A percentile compares a stretch with the other conserved stretches of the same genome.
These are phyloP conservation scores for Microplitis demolitor DNA, from an alignment of 1,140 invertebrate genomes.

Conservation along the genomic window DNA sequence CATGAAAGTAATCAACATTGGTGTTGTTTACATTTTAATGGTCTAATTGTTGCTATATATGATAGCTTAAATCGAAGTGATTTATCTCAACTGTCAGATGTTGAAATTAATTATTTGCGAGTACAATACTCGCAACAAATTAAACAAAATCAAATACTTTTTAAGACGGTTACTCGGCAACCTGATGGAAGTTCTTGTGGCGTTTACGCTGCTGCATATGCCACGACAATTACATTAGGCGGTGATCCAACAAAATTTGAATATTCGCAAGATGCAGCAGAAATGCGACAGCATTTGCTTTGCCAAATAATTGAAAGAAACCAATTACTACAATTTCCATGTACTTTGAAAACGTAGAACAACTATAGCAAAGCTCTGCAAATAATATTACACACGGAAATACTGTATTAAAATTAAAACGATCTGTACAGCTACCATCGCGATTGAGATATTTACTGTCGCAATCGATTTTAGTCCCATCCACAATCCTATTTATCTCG, in stretches of 20 bases:
- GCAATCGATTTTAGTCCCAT: no score
- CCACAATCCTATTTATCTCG: no score
- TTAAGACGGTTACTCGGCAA: slow-evolving; percentile 10
- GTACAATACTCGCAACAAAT: slow-evolving; percentile 11
- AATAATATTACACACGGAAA: no score
- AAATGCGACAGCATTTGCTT: slow-evolving; percentile 16
- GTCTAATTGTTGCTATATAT: not conserved
- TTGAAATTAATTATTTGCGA: not conserved
- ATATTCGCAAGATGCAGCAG: slow-evolving; percentile 14
- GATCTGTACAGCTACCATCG: no score
- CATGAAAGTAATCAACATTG: slow-evolving; percentile 3
- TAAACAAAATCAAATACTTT: not conserved
- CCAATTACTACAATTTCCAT: no score
- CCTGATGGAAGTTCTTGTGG: slow-evolving; percentile 19
- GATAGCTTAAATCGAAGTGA: not conserved
- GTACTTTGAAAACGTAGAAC: no score
- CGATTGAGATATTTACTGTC: no score
- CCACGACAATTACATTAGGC: slow-evolving; percentile 15
- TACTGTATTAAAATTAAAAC: no score
- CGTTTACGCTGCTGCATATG: slow-evolving; percentile 29
- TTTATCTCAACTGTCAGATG: not conserved
- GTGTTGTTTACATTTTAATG: slow-evolving; percentile 23
- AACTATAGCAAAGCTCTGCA: no score
- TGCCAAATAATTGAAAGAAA: no score
- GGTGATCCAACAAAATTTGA: not conserved